Evolutionary conservation across 2,888 invertebrate genomes (phyloP), one percentile per base, ranked within the genome.

Genomic region (Ptychoptera contaminata): DNA sequence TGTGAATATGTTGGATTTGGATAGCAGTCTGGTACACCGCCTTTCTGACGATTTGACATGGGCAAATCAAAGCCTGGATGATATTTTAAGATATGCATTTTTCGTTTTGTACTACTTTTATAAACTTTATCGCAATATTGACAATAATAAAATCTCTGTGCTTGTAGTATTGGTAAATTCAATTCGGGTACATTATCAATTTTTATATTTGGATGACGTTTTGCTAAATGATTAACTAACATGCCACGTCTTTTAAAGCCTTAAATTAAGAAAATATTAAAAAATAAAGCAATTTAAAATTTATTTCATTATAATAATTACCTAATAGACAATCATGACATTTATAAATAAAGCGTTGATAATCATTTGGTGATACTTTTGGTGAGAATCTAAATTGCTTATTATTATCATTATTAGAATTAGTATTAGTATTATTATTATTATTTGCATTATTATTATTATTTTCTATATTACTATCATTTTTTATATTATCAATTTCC

Each of bases 151-250:
- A 82, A 80, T 11, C 80, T 71, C 37, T 82, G 81, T 11, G 81
- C 78, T 51, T 79, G 74, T 48, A 84, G 67, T 53, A 90, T 81
- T 1, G 90, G 88, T 49, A 82, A 67, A 56, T 80, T 80, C 34
- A 86, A 67, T 63, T 84, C 83, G 12, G 76, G 82, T 32, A 79
- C 77, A 1, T 78, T 71, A 49, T 77, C 73, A 0, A 75, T 73
- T 32, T 69, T 67, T 39, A 78, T 72, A 44, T 74, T 71, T 23
- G 81, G 74, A 70, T 84, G 79, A 50, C 81, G 67, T 57, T 84
- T 85, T 48, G 82, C 85, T 52, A 88, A 64, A 62, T 91, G 90
- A 63, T 90, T 91, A 3, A 84, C 82, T 9, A 85, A 65, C 82
- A 85, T 84, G 2, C 88, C 90, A 49, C 88, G 74, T 44, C 88